phyloP scores from a whole-genome alignment of 2,113 vertebrate species.

The Spermophilus dauricus region DNA sequence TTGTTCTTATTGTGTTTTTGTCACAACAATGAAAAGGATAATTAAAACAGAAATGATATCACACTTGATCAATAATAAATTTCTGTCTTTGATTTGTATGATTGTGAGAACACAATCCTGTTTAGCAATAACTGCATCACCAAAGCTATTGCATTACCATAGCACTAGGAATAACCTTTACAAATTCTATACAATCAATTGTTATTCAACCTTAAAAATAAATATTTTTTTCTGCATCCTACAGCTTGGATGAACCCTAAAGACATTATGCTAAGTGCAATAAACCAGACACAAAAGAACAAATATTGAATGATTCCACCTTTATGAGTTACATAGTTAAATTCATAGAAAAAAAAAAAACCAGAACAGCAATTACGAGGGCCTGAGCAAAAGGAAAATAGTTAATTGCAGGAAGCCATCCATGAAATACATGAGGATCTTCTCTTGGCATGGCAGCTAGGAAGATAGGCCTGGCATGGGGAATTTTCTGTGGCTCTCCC shows the following conservation, averaged over 20 bases:
- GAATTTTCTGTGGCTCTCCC: too few species aligned
- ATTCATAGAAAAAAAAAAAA: background rate
- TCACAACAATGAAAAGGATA: too few species aligned
- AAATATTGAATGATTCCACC: background rate
- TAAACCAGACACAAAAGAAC: background rate
- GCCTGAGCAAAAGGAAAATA: fast-evolving
- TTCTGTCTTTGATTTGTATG: background rate
- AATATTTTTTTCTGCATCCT: background rate
- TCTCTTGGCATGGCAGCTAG: too few species aligned
- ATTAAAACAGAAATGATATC: background rate
- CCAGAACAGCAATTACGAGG: background rate
- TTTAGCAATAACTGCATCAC: background rate
- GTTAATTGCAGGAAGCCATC: too few species aligned
- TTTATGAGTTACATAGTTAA: background rate
- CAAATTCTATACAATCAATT: background rate
- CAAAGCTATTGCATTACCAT: background rate
- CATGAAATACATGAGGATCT: too few species aligned
- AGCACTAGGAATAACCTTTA: background rate
- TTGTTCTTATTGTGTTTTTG: too few species aligned
- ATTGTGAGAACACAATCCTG: background rate
- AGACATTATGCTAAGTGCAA: background rate
- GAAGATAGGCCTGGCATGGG: too few species aligned
- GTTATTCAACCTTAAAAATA: background rate
- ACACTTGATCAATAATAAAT: background rate
- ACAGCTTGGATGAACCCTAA: background rate